phyloP scores from a whole-genome alignment of 2,797 vertebrate genomes.

The Phylloscopus collybita region DNA sequence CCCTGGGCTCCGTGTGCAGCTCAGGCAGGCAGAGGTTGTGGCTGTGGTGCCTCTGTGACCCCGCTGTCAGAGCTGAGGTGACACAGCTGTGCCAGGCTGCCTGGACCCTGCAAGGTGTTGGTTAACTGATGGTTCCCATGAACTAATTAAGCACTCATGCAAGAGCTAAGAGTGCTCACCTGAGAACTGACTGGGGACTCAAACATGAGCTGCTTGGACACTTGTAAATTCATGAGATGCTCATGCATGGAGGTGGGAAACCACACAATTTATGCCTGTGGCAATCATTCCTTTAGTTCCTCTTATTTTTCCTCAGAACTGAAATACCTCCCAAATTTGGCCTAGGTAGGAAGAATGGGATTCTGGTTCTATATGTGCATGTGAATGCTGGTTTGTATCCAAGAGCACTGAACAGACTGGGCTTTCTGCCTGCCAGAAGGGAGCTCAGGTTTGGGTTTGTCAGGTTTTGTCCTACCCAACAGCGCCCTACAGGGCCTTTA shows the following conservation, averaged over 20 bases:
- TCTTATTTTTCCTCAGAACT: neutral
- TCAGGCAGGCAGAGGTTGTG: neutral
- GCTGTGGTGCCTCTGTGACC: fast-evolving
- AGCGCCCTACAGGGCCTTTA: neutral
- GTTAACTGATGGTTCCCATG: neutral
- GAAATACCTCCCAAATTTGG: neutral
- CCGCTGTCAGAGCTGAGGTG: fast-evolving
- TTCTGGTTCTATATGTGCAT: neutral
- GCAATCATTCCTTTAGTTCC: neutral
- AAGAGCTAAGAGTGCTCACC: neutral
- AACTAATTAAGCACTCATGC: neutral
- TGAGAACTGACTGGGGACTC: neutral
- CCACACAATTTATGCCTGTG: no score
- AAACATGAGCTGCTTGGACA: neutral
- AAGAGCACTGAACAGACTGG: neutral
- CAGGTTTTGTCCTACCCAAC: neutral
- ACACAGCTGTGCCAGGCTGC: neutral
- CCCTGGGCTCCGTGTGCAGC: fast-evolving
- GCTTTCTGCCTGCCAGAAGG: neutral
- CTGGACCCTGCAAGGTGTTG: neutral
- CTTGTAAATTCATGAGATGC: neutral
- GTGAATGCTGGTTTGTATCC: neutral
- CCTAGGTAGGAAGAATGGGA: neutral
- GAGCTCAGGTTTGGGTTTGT: neutral
- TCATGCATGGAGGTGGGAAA: neutral